A percentile compares a stretch with the other conserved stretches of the same genome.
Evolutionary conservation across 2,113 vertebrate species (phyloP).

Genomic region (Tympanuchus pallidicinctus): DNA sequence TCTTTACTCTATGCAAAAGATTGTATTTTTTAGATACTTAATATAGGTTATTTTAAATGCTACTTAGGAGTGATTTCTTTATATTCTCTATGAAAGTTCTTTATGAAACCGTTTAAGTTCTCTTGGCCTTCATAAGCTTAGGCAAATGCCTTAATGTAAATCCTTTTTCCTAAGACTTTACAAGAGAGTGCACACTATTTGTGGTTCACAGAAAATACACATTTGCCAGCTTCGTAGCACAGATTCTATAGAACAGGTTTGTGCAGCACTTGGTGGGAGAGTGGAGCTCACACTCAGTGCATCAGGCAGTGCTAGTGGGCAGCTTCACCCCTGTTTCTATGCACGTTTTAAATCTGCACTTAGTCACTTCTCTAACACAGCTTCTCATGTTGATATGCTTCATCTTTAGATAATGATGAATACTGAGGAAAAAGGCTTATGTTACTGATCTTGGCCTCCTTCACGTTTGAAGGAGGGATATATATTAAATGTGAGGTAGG

Average conservation of each 20-base stretch:
- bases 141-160: not conserved
- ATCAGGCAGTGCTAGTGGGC: not conserved
- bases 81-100: not conserved
- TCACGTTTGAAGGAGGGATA: not conserved
- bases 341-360: not conserved
- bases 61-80: not conserved
- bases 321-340: not conserved
- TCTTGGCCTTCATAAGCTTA: conserved; percentile 7
- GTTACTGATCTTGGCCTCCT: not conserved
- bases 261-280: not conserved
- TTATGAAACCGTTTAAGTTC: not conserved
- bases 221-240: not conserved
- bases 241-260: not conserved
- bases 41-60: conserved; percentile 15
- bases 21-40: conserved; percentile 48
- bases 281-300: not conserved
- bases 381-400: not conserved
- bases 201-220: not conserved
- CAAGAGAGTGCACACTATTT: not conserved
- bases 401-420: not conserved
- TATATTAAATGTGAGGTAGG: not conserved
- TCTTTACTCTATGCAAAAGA: conserved; percentile 66
- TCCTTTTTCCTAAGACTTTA: not conserved
- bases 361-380: not conserved
- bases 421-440: not conserved